A percentile compares a stretch with the other conserved stretches of the same genome.
phyloP scores from a whole-genome alignment of 1,140 invertebrate species.

The Uloborus diversus region DNA sequence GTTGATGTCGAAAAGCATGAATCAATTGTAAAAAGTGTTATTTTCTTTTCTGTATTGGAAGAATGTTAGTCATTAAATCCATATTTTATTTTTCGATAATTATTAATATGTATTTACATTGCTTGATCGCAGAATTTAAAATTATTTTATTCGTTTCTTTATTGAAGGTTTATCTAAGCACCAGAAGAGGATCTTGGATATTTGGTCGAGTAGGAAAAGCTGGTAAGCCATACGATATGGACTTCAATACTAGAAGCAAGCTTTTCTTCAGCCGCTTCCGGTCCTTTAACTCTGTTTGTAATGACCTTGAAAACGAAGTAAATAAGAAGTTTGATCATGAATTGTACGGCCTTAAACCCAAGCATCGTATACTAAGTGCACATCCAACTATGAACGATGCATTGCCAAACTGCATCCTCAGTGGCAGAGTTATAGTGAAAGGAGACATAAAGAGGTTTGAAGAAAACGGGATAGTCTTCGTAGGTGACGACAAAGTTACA shows the following conservation, averaged over 20 bases:
- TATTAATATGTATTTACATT: no score
- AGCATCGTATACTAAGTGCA: conserved; percentile 65
- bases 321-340: conserved; percentile 67
- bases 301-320: conserved; percentile 43
- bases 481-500: conserved; percentile 57
- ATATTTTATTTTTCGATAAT: no score
- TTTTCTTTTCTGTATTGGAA: no score
- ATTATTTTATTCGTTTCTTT: background rate
- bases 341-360: conserved; percentile 67
- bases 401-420: conserved; percentile 68
- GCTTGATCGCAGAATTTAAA: background rate
- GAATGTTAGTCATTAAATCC: no score
- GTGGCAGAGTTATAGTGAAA: conserved; percentile 66
- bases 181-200: conserved; percentile 68
- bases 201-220: conserved; percentile 64
- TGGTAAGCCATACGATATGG: conserved; percentile 64
- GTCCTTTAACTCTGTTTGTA: conserved; percentile 26
- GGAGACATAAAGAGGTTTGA: conserved; percentile 64
- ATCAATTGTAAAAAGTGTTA: no score
- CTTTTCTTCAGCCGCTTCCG: conserved; percentile 8
- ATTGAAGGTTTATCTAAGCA: conserved; percentile 67
- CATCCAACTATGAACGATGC: conserved; percentile 71
- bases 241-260: conserved; percentile 8
- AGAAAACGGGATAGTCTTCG: conserved; percentile 64
- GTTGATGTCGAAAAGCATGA: no score